Conservation (phyloP, 2,888 invertebrate genomes). For the Drosophila kokeensis region DNA sequence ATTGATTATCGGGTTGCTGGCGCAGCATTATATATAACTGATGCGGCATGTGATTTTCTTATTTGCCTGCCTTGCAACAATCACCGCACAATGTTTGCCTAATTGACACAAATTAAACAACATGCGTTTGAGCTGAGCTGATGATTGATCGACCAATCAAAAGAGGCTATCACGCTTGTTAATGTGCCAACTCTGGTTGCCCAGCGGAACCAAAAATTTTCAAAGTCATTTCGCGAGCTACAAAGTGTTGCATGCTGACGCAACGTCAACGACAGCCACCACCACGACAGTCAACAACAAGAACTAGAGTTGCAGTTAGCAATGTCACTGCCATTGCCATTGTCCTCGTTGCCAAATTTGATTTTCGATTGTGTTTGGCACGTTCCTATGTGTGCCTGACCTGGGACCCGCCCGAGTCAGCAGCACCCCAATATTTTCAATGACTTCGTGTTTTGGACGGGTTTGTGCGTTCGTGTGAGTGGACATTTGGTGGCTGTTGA, state of each 20-base stretch:
- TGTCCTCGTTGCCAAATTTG: conserved; percentile 67
- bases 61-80: conserved; percentile 32
- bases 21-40: conserved; percentile 36
- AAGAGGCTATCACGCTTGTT: conserved; percentile 30
- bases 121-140: conserved; percentile 43
- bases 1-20: conserved; percentile 55
- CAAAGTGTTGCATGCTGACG: conserved; percentile 61
- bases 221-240: conserved; percentile 49
- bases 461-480: conserved; percentile 29
- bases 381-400: conserved; percentile 34
- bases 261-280: conserved; percentile 13
- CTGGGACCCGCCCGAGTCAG: conserved; percentile 29
- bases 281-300: conserved; percentile 18
- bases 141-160: conserved; percentile 61
- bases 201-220: conserved; percentile 33
- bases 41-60: conserved; percentile 50
- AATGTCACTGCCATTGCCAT: conserved; percentile 69
- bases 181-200: conserved; percentile 35
- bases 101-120: conserved; percentile 70
- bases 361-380: conserved; percentile 65
- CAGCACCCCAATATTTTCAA: conserved; percentile 31
- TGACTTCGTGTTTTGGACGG: conserved; percentile 22
- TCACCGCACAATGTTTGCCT: conserved; percentile 52
- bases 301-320: conserved; percentile 37
- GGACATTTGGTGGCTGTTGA: conserved; percentile 49